These are phyloP conservation scores for Troides aeacus DNA, from an alignment of 2,888 invertebrate species.

Conservation along the genomic window DNA sequence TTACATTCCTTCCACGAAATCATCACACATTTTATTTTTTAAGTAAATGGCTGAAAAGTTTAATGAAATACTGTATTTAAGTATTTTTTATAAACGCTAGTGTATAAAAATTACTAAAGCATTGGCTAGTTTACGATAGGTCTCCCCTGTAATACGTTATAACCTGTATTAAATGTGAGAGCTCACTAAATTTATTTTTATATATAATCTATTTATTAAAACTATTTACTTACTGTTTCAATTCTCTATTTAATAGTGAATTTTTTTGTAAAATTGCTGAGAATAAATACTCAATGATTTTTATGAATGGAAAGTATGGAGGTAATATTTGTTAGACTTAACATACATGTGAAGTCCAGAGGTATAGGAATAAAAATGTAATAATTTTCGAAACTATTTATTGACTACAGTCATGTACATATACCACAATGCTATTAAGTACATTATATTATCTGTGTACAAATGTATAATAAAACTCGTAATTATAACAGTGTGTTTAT, in stretches of 20 bases:
- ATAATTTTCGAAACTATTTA: slow-evolving; percentile 71
- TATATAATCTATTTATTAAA: slow-evolving; percentile 20
- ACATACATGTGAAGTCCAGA: slow-evolving; percentile 43
- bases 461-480: slow-evolving; percentile 71
- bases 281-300: slow-evolving; percentile 55
- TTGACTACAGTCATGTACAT: slow-evolving; percentile 68
- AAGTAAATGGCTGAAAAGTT: too few species aligned
- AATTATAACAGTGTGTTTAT: slow-evolving; percentile 6
- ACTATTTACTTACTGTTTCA: slow-evolving; percentile 18
- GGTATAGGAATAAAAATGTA: slow-evolving; percentile 50
- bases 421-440: slow-evolving; percentile 59
- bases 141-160: neutral
- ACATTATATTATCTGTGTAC: slow-evolving; percentile 72
- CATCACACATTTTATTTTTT: too few species aligned
- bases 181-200: slow-evolving; percentile 20
- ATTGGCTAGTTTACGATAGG: neutral
- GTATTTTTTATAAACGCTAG: neutral
- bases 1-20: neutral
- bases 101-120: neutral
- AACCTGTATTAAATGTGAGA: slow-evolving; percentile 10
- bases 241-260: slow-evolving; percentile 57
- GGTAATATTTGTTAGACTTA: slow-evolving; percentile 12
- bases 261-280: slow-evolving; percentile 34
- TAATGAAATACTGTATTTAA: too few species aligned
- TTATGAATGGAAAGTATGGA: slow-evolving; percentile 38